A percentile compares a stretch with the other conserved stretches of the same genome.
These are phyloP conservation scores for Lacerta bilineata DNA, from an alignment of 2,797 vertebrate species.

Conservation along the genomic window DNA sequence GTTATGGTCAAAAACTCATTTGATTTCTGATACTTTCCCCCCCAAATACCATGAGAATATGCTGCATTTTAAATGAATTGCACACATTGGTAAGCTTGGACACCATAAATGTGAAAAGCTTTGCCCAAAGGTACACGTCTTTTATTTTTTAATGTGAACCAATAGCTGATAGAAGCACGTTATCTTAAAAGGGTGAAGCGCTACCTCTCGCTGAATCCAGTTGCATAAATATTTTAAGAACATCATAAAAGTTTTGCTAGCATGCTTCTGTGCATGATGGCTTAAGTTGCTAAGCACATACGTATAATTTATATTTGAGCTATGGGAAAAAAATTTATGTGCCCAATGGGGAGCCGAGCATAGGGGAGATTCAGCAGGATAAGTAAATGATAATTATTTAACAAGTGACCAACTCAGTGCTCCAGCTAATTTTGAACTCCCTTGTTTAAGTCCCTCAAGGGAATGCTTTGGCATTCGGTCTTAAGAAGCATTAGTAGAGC, in stretches of 20 bases:
- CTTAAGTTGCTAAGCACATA: conserved; percentile 55
- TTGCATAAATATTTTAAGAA: conserved; percentile 74
- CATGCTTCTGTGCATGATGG: conserved; percentile 39
- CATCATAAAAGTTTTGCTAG: conserved; percentile 54
- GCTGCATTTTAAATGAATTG: conserved; percentile 57
- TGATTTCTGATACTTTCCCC: not conserved
- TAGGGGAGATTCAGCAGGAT: conserved; percentile 19
- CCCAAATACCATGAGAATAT: conserved; percentile 2
- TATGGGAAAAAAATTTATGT: conserved; percentile 26
- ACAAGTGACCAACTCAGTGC: conserved; percentile 59
- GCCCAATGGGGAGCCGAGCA: conserved; percentile 18
- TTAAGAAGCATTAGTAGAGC: conserved; percentile 55
- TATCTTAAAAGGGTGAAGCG: conserved; percentile 65
- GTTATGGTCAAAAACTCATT: not conserved
- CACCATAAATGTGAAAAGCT: conserved; percentile 18
- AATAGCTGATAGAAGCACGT: conserved; percentile 56
- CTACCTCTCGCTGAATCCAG: conserved; percentile 57
- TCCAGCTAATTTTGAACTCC: conserved; percentile 67
- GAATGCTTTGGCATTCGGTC: conserved; percentile 56
- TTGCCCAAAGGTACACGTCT: conserved; percentile 28
- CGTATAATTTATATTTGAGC: conserved; percentile 46
- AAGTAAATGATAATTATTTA: conserved; percentile 62
- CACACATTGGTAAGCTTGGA: conserved; percentile 31
- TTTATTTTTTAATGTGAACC: conserved; percentile 55
- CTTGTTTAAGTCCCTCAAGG: conserved; percentile 62